phyloP scores from a whole-genome alignment of 2,113 vertebrate species.

The Equus quagga region DNA sequence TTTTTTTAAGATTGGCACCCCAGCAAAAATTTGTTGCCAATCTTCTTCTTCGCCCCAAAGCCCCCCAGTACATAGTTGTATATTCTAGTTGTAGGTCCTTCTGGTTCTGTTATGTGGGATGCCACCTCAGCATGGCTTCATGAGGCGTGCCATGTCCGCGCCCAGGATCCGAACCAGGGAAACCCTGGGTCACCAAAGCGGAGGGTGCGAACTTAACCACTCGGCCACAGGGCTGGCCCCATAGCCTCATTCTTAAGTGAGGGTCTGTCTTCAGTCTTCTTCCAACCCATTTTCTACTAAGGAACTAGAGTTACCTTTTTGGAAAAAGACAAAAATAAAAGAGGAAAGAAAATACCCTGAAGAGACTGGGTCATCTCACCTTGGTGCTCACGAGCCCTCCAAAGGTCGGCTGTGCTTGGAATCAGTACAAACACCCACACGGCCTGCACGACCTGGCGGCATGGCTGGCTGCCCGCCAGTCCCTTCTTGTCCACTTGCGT shows the following conservation, averaged over 20 bases:
- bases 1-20: too few relatives aligned
- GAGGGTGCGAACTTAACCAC: too few relatives aligned
- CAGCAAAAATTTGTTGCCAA: too few relatives aligned
- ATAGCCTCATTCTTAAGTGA: neutral
- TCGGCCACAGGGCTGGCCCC: too few relatives aligned
- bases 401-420: neutral
- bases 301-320: neutral
- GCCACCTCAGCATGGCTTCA: too few relatives aligned
- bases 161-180: too few relatives aligned
- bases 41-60: too few relatives aligned
- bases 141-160: too few relatives aligned
- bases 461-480: fast-evolving
- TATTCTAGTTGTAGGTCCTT: too few relatives aligned
- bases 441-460: neutral
- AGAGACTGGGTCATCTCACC: neutral
- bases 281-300: neutral
- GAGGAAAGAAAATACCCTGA: neutral
- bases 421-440: neutral
- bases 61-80: too few relatives aligned
- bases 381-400: neutral
- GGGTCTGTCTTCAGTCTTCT: neutral
- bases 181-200: too few relatives aligned
- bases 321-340: neutral
- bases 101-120: too few relatives aligned
- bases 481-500: neutral